Conservation (phyloP, 2,797 vertebrate species). For the Microctenopoma stevenorrisi region DNA sequence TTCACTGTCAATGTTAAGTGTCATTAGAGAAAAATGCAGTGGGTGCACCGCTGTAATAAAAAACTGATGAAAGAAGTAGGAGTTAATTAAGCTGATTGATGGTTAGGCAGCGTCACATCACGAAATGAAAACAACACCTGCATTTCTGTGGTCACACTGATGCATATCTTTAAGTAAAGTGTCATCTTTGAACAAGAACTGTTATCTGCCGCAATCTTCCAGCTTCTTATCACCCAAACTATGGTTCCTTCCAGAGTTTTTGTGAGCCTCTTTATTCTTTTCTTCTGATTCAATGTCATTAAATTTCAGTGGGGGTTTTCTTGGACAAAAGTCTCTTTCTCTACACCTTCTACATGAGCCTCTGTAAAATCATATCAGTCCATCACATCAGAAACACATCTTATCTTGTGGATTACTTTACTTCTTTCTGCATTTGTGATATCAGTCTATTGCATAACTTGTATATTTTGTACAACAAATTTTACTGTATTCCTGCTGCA, state of each 20-base stretch:
- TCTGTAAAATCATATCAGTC: neutral
- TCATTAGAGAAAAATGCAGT: neutral
- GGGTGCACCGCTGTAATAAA: neutral
- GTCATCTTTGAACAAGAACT: neutral
- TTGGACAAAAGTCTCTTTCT: too few relatives aligned
- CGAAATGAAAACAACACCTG: neutral
- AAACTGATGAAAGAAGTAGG: neutral
- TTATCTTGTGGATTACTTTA: neutral
- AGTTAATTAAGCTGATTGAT: neutral
- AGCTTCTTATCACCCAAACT: neutral
- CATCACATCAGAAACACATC: too few relatives aligned
- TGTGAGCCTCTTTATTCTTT: neutral
- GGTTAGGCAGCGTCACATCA: neutral
- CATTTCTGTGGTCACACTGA: neutral
- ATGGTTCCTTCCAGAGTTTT: too few relatives aligned
- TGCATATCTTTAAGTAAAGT: neutral
- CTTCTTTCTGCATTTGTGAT: neutral
- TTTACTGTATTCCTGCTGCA: too few relatives aligned
- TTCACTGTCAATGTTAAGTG: slow-evolving; percentile 1
- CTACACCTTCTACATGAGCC: too few relatives aligned
- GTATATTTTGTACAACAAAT: too few relatives aligned
- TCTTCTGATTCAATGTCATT: too few relatives aligned
- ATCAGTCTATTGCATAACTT: too few relatives aligned
- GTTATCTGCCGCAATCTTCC: neutral
- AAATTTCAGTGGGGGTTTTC: too few relatives aligned